These are phyloP conservation scores for Echinops telfairi DNA, from an alignment of 2,113 vertebrate species.

Conservation along the genomic window DNA sequence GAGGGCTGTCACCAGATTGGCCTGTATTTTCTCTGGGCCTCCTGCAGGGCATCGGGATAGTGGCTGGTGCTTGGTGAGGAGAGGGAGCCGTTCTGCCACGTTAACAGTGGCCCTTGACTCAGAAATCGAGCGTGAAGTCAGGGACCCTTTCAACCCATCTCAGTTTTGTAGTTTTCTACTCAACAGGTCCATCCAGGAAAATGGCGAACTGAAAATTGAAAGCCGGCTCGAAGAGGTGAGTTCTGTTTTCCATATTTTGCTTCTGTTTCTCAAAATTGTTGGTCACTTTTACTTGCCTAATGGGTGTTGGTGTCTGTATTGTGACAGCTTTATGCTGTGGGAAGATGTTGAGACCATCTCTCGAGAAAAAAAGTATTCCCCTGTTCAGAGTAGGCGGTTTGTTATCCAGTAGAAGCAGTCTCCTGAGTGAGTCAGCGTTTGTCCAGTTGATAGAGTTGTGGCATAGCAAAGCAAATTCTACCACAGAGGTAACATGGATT, in stretches of 20 bases:
- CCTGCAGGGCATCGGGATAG: neutral
- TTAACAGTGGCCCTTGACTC: neutral
- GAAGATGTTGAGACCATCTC: neutral
- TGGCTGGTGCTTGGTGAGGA: neutral
- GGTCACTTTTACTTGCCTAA: neutral
- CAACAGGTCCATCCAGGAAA: slow-evolving; percentile 93
- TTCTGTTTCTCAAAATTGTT: rapidly evolving
- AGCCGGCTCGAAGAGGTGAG: slow-evolving; percentile 97
- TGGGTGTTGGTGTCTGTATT: neutral
- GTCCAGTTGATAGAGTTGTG: neutral
- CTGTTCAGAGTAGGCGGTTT: neutral
- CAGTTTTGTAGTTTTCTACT: slow-evolving; percentile 75
- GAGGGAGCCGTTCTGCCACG: neutral
- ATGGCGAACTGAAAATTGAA: slow-evolving; percentile 94
- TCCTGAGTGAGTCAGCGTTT: neutral
- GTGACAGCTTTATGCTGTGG: neutral
- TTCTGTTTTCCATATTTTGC: slow-evolving; percentile 60
- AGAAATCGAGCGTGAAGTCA: slow-evolving; percentile 14
- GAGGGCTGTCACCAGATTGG: neutral
- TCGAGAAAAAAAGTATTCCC: neutral
- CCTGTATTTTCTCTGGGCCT: no score
- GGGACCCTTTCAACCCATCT: slow-evolving; percentile 47
- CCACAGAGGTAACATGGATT: neutral
- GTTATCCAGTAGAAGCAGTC: neutral
- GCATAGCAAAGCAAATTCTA: neutral